Evolutionary conservation across 2,888 invertebrate species (phyloP).

Genomic region (Yponomeuta evonymella): DNA sequence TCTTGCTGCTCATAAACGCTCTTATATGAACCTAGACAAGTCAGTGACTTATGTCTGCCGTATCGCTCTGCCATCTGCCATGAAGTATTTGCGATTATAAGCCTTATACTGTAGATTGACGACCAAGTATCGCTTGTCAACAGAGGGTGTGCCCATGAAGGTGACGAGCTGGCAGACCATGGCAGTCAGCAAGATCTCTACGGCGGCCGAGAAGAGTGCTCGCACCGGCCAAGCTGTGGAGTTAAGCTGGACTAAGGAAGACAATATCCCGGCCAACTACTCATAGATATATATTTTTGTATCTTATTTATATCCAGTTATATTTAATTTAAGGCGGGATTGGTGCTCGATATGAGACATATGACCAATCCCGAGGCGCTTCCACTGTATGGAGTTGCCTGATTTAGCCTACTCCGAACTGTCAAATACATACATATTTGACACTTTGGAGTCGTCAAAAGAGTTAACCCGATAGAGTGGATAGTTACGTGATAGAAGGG

Average conservation of each 20-base stretch:
- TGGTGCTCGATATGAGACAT: slow-evolving; percentile 18
- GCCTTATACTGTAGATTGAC: not conserved
- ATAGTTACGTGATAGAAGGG: too few species aligned
- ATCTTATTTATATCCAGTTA: not conserved
- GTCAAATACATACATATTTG: too few species aligned
- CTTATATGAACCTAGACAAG: too few species aligned
- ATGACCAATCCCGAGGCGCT: too few species aligned
- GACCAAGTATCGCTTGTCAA: not conserved
- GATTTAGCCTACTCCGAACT: too few species aligned
- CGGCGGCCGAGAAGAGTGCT: slow-evolving; percentile 74
- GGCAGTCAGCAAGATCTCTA: slow-evolving; percentile 75
- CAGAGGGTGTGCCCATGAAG: slow-evolving; percentile 43
- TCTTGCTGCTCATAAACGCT: not conserved
- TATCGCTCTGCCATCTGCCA: too few species aligned
- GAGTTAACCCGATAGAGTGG: too few species aligned
- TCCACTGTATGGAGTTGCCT: too few species aligned
- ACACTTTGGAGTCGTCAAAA: too few species aligned
- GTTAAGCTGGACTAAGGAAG: slow-evolving; percentile 67
- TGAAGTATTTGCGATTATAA: too few species aligned
- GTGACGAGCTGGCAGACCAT: slow-evolving; percentile 71
- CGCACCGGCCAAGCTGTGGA: slow-evolving; percentile 67
- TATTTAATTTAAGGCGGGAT: not conserved
- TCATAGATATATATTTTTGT: slow-evolving; percentile 22
- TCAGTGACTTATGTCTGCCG: too few species aligned
- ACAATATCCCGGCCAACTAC: slow-evolving; percentile 47